Evolutionary conservation across 2,113 vertebrate genomes (phyloP).

Genomic region (Calyptommatus sinebrachiatus): DNA sequence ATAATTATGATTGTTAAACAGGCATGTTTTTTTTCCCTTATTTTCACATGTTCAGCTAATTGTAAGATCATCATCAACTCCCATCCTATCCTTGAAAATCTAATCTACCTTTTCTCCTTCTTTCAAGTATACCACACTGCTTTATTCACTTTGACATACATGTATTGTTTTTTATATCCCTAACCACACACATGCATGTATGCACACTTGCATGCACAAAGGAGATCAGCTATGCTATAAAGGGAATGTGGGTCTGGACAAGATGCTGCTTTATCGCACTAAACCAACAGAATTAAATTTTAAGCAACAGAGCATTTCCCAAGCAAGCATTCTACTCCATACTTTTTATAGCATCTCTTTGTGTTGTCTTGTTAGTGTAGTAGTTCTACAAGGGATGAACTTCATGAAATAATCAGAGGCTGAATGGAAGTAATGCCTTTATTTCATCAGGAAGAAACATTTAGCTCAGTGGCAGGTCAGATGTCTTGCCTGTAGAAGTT

Average conservation of each 20-base stretch:
- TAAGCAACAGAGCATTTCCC: background rate
- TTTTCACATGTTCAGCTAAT: background rate
- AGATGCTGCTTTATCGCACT: background rate
- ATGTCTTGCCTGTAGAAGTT: background rate
- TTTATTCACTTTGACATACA: background rate
- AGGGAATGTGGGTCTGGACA: background rate
- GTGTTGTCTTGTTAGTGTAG: background rate
- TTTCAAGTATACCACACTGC: background rate
- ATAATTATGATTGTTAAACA: background rate
- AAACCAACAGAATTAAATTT: conserved; percentile 1
- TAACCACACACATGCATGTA: no score
- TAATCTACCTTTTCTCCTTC: background rate
- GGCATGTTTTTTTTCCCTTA: background rate
- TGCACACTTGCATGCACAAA: no score
- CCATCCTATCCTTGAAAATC: background rate
- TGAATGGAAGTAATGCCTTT: background rate
- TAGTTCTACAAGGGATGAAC: background rate
- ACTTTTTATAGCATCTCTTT: background rate
- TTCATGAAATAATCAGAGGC: background rate
- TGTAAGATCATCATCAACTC: background rate
- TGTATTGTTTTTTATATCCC: background rate
- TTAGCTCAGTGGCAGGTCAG: background rate
- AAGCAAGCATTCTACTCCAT: background rate
- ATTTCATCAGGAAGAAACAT: background rate
- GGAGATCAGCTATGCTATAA: no score